A percentile compares a stretch with the other conserved stretches of the same genome.
phyloP scores from a whole-genome alignment of 1,140 invertebrate genomes.

The Odontomachus brunneus region DNA sequence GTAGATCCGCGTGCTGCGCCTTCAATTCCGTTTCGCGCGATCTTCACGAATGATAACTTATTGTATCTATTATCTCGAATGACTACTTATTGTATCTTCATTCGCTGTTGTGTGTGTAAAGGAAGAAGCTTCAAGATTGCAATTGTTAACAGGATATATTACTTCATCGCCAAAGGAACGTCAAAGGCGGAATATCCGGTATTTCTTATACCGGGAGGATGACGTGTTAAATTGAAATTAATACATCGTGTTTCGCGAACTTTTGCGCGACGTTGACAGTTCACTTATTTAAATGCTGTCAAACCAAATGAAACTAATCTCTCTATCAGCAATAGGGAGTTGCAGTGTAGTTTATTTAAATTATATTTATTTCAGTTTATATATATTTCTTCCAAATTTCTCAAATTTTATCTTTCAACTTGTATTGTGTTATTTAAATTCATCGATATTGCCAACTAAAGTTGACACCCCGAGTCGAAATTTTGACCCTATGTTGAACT shows the following conservation, averaged over 20 bases:
- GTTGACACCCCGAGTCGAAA: too few relatives aligned
- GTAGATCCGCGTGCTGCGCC: background rate
- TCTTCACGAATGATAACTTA: constrained; percentile 9
- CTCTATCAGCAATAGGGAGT: too few relatives aligned
- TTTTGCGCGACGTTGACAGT: constrained; percentile 20
- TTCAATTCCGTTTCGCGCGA: background rate
- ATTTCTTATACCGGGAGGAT: background rate
- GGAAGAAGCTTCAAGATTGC: background rate
- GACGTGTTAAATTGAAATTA: background rate
- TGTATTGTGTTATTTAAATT: too few relatives aligned
- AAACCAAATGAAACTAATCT: too few relatives aligned
- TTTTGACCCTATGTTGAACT: too few relatives aligned
- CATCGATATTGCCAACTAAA: too few relatives aligned
- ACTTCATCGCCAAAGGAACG: background rate
- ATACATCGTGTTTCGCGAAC: constrained; percentile 6
- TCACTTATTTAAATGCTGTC: too few relatives aligned
- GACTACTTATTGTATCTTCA: constrained; percentile 20
- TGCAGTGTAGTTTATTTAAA: too few relatives aligned
- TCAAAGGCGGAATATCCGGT: background rate
- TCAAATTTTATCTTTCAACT: too few relatives aligned
- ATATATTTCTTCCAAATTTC: too few relatives aligned
- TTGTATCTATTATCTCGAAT: background rate
- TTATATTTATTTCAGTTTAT: too few relatives aligned
- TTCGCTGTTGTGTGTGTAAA: background rate
- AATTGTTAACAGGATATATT: background rate